Base-by-base conservation (phyloP, 2,888 invertebrate genomes). In the Tigriopus californicus region DNA sequence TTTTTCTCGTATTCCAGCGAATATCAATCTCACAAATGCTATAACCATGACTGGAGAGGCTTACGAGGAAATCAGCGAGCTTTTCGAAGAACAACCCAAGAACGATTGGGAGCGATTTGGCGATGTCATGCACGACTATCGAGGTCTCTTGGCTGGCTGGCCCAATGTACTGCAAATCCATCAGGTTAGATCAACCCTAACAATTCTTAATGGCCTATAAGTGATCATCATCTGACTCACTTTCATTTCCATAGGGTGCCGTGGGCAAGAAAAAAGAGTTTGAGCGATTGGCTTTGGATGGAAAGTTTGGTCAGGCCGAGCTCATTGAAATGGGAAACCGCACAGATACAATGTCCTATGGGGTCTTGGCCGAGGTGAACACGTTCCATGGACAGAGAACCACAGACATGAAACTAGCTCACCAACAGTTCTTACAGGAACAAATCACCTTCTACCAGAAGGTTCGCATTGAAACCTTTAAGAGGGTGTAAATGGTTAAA, bases 361-460 rank as follows among this genome's bases (percentile, higher is more conserved):
- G 90, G 1, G 79, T 91, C 62, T 79, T 95, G 70, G 92, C 95
- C 59, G 97, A 98, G 76, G 82, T 95, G 66, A 83, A 84, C 66
- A 90, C 95, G 71, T 94, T 97, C 70, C 89, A 91, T 69, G 73
- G 76, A 25, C 90, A 92, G 69, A 77, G 91, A 64, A 83, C 87
- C 51, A 77, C 77, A 46, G 92, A 97, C 73, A 78, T 91, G 65
- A 87, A 85, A 68, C 76, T 78, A 60, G 82, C 89, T 54, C 85
- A 95, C 79, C 85, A 85, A 69, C 79, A 77, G 62, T 94, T 88
- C 70, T 76, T 97, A 61, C 77, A 75, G 63, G 86, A 88, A 67
- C 95, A 97, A 74, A 87, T 95, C 41, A 77, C 77, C 58, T 97
- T 95, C 74, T 94, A 95, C 74, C 83, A 85, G 71, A 83, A 83